Evolutionary conservation across 2,888 invertebrate genomes (phyloP).

Genomic region (Theretra japonica): DNA sequence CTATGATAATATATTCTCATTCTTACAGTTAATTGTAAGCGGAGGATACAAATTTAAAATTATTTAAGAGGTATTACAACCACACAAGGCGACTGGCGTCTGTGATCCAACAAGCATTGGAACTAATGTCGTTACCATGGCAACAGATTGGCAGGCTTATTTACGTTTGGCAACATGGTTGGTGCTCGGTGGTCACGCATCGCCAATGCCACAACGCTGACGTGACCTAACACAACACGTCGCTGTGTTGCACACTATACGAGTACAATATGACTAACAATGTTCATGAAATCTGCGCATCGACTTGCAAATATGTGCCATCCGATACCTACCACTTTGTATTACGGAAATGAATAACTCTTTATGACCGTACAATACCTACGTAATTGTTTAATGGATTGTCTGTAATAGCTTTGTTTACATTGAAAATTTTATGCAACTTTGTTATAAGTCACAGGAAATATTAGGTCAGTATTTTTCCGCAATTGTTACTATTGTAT

Average conservation of each 20-base stretch:
- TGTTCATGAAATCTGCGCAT: conserved; percentile 5
- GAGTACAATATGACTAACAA: conserved; percentile 9
- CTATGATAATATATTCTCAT: conserved; percentile 66
- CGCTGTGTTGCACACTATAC: conserved; percentile 1
- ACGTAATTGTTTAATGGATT: neutral
- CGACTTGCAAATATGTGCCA: conserved; percentile 18
- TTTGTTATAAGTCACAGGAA: too few relatives aligned
- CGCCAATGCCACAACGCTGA: conserved; percentile 28
- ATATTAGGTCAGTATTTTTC: too few relatives aligned
- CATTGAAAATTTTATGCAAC: too few relatives aligned
- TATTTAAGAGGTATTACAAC: conserved; percentile 74
- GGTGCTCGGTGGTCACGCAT: conserved; percentile 7
- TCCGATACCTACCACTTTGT: neutral
- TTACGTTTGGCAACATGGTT: neutral
- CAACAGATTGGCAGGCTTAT: neutral
- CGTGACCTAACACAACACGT: conserved; percentile 15
- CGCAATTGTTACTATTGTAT: too few relatives aligned
- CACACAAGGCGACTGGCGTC: conserved; percentile 76
- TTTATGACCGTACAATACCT: neutral
- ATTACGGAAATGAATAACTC: neutral
- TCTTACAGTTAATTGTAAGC: conserved; percentile 67
- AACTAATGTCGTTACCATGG: neutral
- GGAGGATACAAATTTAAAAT: conserved; percentile 66
- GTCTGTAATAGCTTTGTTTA: neutral
- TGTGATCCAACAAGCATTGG: conserved; percentile 45